A percentile compares a stretch with the other conserved stretches of the same genome.
phyloP scores from a whole-genome alignment of 2,888 invertebrate genomes.

The Melanotus villosus region DNA sequence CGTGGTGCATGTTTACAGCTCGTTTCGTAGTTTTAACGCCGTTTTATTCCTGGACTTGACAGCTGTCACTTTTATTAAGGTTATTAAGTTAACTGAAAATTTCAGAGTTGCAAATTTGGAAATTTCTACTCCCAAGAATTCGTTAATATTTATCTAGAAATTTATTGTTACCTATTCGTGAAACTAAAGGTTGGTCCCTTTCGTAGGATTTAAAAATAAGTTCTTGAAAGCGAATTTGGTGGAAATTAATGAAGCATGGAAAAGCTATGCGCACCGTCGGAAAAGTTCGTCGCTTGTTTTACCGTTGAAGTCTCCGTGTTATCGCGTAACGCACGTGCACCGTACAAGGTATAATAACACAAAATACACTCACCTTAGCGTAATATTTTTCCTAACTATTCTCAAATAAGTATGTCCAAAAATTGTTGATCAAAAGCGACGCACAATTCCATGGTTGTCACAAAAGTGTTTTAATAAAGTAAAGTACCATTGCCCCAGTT shows the following conservation, averaged over 20 bases:
- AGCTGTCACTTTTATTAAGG: too few relatives aligned
- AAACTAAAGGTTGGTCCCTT: too few relatives aligned
- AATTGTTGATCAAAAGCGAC: not conserved
- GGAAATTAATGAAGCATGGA: too few relatives aligned
- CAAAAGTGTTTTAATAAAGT: conserved; percentile 28
- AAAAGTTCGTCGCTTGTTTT: conserved; percentile 24
- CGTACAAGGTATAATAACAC: not conserved
- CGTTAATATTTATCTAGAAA: too few relatives aligned
- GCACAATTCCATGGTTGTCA: conserved; percentile 37
- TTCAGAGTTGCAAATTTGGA: too few relatives aligned
- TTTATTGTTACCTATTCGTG: too few relatives aligned
- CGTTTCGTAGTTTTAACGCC: conserved; percentile 20
- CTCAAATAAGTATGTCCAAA: conserved; percentile 15
- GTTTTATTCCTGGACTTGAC: not conserved
- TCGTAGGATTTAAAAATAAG: too few relatives aligned
- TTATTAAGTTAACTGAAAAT: too few relatives aligned
- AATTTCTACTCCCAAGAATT: too few relatives aligned
- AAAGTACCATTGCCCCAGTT: conserved; percentile 50
- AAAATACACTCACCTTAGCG: conserved; percentile 28
- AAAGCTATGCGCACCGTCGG: conserved; percentile 26
- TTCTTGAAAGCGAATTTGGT: too few relatives aligned
- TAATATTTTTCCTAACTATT: conserved; percentile 19
- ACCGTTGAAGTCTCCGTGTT: conserved; percentile 33
- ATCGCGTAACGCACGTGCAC: not conserved
- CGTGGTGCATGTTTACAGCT: not conserved